Percentiles rank a stretch among this genome's conserved stretches.
Evolutionary conservation across 2,888 invertebrate genomes (phyloP).

Genomic region (Clitarchus hookeri): DNA sequence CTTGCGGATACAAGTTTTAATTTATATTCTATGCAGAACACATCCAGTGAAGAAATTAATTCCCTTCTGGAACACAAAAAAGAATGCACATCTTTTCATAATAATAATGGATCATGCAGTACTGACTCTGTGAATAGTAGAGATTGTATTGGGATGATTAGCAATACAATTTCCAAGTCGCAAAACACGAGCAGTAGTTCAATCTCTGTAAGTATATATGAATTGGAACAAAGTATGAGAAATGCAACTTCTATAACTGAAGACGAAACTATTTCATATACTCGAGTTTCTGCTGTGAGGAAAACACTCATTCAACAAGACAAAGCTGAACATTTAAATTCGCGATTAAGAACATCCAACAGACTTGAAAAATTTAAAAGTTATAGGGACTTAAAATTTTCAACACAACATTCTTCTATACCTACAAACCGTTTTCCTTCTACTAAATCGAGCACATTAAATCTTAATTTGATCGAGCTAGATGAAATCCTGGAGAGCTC

Average conservation of each 20-base stretch:
- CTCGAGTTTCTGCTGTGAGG: too few species aligned
- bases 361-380: not conserved
- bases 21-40: not conserved
- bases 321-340: not conserved
- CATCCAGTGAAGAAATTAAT: not conserved
- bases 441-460: not conserved
- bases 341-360: not conserved
- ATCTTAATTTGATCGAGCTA: not conserved
- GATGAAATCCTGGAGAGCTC: not conserved
- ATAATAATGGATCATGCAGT: too few species aligned
- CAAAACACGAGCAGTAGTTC: too few species aligned
- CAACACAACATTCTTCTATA: not conserved
- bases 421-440: not conserved
- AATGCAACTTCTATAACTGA: too few species aligned
- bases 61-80: not conserved
- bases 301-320: too few species aligned
- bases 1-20: not conserved
- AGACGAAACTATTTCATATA: too few species aligned
- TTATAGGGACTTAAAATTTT: not conserved
- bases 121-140: too few species aligned
- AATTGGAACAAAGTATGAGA: too few species aligned
- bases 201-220: too few species aligned
- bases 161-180: too few species aligned
- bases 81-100: too few species aligned
- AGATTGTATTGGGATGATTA: too few species aligned